Evolutionary conservation across 2,113 vertebrate species (phyloP).

Genomic region (Macquaria ambigua): DNA sequence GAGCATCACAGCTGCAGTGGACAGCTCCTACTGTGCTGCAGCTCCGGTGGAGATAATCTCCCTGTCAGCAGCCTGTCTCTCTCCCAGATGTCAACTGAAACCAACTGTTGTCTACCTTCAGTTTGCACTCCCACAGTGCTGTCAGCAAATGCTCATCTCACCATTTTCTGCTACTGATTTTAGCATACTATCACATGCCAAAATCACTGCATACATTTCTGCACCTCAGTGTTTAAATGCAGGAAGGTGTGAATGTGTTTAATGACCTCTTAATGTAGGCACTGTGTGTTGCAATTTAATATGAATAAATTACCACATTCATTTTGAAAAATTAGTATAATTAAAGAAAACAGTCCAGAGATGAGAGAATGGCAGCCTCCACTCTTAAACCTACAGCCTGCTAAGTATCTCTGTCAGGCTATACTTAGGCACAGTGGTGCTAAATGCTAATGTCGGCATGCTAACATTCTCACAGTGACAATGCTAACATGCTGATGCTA

Average conservation of each 20-base stretch:
- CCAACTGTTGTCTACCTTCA: constrained; percentile 69
- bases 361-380: background rate
- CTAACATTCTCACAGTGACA: background rate
- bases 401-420: background rate
- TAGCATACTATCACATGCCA: constrained; percentile 17
- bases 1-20: constrained; percentile 64
- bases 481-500: too few relatives aligned
- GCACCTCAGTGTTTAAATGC: background rate
- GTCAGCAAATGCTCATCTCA: constrained; percentile 63
- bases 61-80: constrained; percentile 79
- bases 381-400: background rate
- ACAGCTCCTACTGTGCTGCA: constrained; percentile 66
- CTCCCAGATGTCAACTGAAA: constrained; percentile 69
- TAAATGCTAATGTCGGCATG: background rate
- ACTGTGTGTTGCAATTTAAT: constrained; percentile 5
- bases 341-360: background rate
- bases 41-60: constrained; percentile 78
- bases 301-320: constrained; percentile 1
- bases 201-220: constrained; percentile 20
- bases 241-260: constrained; percentile 10
- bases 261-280: constrained; percentile 2
- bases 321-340: background rate
- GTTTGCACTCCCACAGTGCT: constrained; percentile 60
- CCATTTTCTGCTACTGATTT: constrained; percentile 48
- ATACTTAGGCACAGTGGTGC: background rate